Evolutionary conservation across 2,113 vertebrate genomes (phyloP), one percentile per base, ranked within the genome.

Genomic region (Nothobranchius furzeri): DNA sequence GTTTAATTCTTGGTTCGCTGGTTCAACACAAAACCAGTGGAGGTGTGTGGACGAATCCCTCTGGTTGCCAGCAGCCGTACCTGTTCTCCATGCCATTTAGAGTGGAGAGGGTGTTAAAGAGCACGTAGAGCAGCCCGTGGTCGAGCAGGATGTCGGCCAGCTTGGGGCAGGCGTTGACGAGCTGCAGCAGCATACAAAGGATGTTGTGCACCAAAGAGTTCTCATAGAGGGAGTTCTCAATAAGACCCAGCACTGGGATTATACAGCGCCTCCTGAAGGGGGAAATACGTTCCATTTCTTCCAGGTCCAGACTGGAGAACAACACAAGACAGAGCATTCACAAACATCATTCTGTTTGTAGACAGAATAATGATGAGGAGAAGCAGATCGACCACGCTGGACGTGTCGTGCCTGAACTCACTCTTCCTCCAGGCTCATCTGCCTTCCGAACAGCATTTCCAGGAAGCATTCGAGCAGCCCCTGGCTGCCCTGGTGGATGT

Each of bases 121-220:
- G 91, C 56, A 96, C 96, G 4, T 97, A 98, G 47, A 99, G 95
- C 2, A 99, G 93, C 13, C 97, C 96, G 74, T 97, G 98, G 88
- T 99, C 98, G 57, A 99, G 90, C 73, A 99, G 93, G 65, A 99
- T 93, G 89, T 99, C 96, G 81, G 97, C 94, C 81, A 98, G 93
- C 88, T 98, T 98, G 17, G 96, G 95, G 78, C 97, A 98, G 74
- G 96, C 94, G 64, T 96, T 97, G 74, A 99, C 85, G 47, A 98
- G 95, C 89, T 96, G 98, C 69, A 97, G 93, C 64, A 99, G 92
- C 54, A 98, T 93, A 57, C 96, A 95, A 60, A 98, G 93, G 75
- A 92, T 90, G 81, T 94, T 96, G 84, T 99, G 98, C 68, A 98
- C 91, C 83, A 99, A 89, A 13, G 94, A 76, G 20, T 96, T 95